Conservation (phyloP, 1,140 invertebrate genomes). For the Papilio glaucus region DNA sequence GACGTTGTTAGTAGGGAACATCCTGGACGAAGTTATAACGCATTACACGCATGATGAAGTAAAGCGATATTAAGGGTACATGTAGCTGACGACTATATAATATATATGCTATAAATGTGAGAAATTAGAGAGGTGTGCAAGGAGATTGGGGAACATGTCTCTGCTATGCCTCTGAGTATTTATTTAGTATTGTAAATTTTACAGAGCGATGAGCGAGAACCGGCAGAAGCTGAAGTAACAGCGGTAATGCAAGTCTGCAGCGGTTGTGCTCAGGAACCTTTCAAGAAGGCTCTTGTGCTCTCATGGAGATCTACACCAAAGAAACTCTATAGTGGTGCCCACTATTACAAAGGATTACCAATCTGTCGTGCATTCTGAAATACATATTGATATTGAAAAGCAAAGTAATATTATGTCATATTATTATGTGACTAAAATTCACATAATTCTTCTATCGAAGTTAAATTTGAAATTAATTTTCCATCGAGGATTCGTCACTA, state of each 20-base stretch:
- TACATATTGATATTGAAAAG: neutral
- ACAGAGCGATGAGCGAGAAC: conserved; percentile 88
- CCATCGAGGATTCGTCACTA: too few species aligned
- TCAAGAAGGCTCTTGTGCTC: conserved; percentile 89
- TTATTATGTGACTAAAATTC: too few species aligned
- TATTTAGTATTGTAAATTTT: conserved; percentile 48
- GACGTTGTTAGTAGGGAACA: too few species aligned
- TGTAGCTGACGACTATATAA: neutral
- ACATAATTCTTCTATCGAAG: too few species aligned
- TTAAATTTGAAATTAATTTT: too few species aligned
- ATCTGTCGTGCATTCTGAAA: conserved; percentile 88
- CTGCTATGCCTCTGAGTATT: neutral
- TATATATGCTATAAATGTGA: too few species aligned
- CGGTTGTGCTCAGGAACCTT: conserved; percentile 89
- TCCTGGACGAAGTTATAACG: too few species aligned
- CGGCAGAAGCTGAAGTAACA: conserved; percentile 91
- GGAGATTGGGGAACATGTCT: too few species aligned
- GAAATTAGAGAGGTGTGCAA: too few species aligned
- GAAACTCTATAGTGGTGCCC: conserved; percentile 88
- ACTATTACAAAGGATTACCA: conserved; percentile 86
- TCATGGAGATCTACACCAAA: conserved; percentile 89
- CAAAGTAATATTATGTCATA: too few species aligned
- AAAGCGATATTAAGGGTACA: neutral
- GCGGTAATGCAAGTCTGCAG: conserved; percentile 90
- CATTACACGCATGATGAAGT: neutral